These are phyloP conservation scores for Taurulus bubalis DNA, from an alignment of 2,113 vertebrate genomes.

Conservation along the genomic window DNA sequence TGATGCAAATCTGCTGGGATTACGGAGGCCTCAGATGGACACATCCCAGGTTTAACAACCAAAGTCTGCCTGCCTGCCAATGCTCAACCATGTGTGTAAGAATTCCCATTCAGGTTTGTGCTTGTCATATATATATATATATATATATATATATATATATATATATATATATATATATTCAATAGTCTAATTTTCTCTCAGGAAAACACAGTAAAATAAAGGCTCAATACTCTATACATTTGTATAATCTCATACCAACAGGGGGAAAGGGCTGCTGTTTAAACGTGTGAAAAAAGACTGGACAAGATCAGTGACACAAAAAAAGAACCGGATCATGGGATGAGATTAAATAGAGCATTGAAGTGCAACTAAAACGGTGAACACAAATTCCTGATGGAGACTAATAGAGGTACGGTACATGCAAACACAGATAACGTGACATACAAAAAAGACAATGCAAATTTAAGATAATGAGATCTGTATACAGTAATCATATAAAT, in stretches of 20 bases:
- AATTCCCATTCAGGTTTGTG: constrained; percentile 46
- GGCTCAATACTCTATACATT: constrained; percentile 25
- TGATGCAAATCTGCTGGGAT: constrained; percentile 74
- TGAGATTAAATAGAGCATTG: constrained; percentile 46
- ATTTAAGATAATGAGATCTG: neutral
- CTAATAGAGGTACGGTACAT: constrained; percentile 19
- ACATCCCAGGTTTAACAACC: constrained; percentile 31
- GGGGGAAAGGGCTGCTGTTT: neutral
- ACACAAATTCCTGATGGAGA: constrained; percentile 22
- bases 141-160: too few species aligned
- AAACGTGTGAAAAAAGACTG: constrained; percentile 30
- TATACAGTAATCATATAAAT: constrained; percentile 32
- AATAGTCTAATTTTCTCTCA: constrained; percentile 14
- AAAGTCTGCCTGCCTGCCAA: constrained; percentile 6
- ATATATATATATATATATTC: neutral
- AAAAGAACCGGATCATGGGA: constrained; percentile 51
- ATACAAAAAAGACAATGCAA: constrained; percentile 8
- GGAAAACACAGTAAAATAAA: constrained; percentile 15
- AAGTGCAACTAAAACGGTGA: constrained; percentile 36
- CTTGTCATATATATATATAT: too few species aligned
- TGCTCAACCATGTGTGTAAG: constrained; percentile 42
- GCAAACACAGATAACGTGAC: constrained; percentile 4
- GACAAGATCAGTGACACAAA: constrained; percentile 50
- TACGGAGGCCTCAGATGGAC: constrained; percentile 54
- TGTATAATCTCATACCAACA: constrained; percentile 45